Evolutionary conservation across 2,797 vertebrate genomes (phyloP).

Genomic region (Anas georgica): DNA sequence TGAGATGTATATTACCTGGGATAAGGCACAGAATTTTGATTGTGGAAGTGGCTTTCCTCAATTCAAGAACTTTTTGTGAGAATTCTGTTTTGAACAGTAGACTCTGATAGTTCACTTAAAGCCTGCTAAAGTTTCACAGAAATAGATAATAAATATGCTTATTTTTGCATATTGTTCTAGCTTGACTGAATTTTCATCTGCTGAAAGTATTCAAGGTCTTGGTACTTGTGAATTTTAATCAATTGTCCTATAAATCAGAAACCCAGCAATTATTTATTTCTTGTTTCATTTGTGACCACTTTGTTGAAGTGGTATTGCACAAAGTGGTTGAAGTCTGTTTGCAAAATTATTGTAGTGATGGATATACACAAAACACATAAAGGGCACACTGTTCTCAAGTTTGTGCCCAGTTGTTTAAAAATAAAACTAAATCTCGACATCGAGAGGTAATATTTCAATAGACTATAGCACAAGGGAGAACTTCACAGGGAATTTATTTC

Average conservation of each 20-base stretch:
- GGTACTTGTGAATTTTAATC: not conserved
- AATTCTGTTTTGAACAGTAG: not conserved
- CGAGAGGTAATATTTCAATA: not conserved
- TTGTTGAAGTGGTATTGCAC: not conserved
- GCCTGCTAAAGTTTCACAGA: not conserved
- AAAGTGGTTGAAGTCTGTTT: not conserved
- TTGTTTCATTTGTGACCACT: not conserved
- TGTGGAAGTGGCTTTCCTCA: not conserved
- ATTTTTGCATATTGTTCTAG: not conserved
- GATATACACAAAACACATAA: not conserved
- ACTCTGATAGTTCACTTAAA: not conserved
- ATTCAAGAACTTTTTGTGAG: not conserved
- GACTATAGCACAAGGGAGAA: not conserved
- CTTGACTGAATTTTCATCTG: not conserved
- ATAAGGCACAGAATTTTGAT: not conserved
- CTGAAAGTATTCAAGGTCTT: not conserved
- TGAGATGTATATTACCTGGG: not conserved
- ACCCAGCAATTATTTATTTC: not conserved
- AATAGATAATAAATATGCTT: not conserved
- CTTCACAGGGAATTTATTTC: not conserved
- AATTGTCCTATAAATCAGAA: not conserved
- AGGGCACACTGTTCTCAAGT: not conserved
- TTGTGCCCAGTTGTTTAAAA: not conserved
- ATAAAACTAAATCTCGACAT: slow-evolving; percentile 12
- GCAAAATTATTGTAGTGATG: not conserved